phyloP scores from a whole-genome alignment of 2,113 vertebrate genomes.

The Enhydra lutris region DNA sequence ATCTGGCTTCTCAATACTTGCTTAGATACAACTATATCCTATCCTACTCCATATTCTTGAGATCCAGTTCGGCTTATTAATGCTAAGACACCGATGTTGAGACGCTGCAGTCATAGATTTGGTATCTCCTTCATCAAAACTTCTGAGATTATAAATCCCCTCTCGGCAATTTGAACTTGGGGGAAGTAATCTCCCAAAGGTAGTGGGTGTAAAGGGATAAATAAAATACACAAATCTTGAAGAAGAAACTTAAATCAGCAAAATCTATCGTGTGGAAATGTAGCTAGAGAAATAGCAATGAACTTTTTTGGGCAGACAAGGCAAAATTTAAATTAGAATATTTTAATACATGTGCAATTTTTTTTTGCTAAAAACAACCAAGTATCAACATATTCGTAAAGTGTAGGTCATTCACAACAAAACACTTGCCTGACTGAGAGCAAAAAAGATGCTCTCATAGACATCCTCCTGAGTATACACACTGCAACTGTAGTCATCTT shows the following conservation, averaged over 20 bases:
- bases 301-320: background rate
- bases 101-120: background rate
- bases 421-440: conserved; percentile 90
- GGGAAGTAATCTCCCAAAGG: background rate
- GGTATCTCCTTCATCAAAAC: background rate
- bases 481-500: conserved; percentile 92
- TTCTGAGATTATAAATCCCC: background rate
- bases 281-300: background rate
- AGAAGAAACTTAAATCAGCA: background rate
- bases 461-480: conserved; percentile 89
- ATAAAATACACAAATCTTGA: background rate
- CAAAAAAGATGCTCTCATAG: conserved; percentile 90
- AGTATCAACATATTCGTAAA: background rate
- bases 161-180: background rate
- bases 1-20: background rate
- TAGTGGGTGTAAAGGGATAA: background rate
- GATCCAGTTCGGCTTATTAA: background rate
- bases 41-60: background rate
- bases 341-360: background rate
- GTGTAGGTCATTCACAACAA: background rate
- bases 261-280: background rate
- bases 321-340: background rate
- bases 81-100: background rate
- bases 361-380: background rate
- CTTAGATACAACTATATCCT: background rate